These are phyloP conservation scores for Heteromyza rotundicornis DNA, from an alignment of 2,888 invertebrate genomes.

Conservation along the genomic window DNA sequence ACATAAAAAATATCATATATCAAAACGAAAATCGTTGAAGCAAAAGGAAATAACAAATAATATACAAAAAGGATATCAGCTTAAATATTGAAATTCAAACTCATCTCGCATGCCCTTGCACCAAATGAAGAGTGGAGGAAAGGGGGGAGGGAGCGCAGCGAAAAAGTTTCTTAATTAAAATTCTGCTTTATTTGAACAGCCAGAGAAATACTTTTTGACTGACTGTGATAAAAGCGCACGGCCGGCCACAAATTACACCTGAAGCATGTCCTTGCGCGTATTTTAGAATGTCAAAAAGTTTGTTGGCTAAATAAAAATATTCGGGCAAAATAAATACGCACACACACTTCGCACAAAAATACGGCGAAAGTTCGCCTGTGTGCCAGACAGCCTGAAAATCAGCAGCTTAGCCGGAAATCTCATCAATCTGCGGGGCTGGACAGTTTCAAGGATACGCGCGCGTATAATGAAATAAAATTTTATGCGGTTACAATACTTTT, in stretches of 20 bases:
- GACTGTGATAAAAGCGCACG: too few species aligned
- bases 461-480: conserved; percentile 13
- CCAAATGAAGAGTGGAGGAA: conserved; percentile 8
- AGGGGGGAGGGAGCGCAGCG: conserved; percentile 1
- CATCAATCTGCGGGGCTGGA: conserved; percentile 4
- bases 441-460: conserved; percentile 3
- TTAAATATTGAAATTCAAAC: neutral
- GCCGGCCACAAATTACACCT: conserved; percentile 14
- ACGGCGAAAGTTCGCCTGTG: neutral
- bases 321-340: too few species aligned
- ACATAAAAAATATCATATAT: conserved; percentile 1
- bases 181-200: conserved; percentile 13
- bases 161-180: conserved; percentile 27
- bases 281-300: conserved; percentile 22
- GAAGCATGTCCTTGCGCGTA: conserved; percentile 9
- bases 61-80: too few species aligned
- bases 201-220: conserved; percentile 20
- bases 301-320: conserved; percentile 13
- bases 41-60: neutral
- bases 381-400: neutral
- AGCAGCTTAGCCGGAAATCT: neutral
- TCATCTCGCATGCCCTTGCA: neutral
- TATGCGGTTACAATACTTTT: conserved; percentile 20
- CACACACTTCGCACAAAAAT: too few species aligned
- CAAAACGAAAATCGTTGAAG: neutral